A percentile compares a stretch with the other conserved stretches of the same genome.
These are phyloP conservation scores for Nasonovia ribisnigri DNA, from an alignment of 2,888 invertebrate species.

Conservation along the genomic window DNA sequence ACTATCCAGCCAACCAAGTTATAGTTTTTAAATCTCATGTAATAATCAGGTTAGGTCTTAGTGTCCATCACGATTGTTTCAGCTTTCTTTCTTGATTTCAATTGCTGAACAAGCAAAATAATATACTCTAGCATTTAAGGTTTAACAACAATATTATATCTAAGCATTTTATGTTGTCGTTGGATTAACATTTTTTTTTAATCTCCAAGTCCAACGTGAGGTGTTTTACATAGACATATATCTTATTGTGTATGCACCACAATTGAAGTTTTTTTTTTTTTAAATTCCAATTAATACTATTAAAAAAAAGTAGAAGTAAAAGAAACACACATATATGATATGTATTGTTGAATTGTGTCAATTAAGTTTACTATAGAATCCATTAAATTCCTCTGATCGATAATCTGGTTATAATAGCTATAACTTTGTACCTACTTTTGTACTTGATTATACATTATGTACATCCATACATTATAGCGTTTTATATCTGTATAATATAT, in stretches of 20 bases:
- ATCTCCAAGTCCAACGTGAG: not conserved
- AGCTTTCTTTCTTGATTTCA: not conserved
- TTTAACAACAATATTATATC: not conserved
- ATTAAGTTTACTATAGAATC: slow-evolving; percentile 25
- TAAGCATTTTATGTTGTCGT: not conserved
- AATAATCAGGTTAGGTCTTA: not conserved
- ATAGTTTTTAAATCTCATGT: not conserved
- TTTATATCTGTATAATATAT: not conserved
- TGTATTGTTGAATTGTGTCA: slow-evolving; percentile 8
- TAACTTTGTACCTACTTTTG: not conserved
- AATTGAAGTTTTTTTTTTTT: not conserved
- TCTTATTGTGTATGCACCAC: not conserved
- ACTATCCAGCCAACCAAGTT: not conserved
- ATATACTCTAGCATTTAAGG: not conserved
- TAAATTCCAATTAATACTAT: not conserved
- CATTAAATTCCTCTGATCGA: not conserved
- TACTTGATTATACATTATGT: not conserved
- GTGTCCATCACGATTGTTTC: not conserved
- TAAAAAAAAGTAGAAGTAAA: not conserved
- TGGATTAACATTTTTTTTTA: not conserved
- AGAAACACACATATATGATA: not conserved
- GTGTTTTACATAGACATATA: not conserved
- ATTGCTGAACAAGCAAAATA: not conserved
- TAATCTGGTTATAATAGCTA: not conserved
- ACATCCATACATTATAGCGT: not conserved